A percentile compares a stretch with the other conserved stretches of the same genome.
Conservation (phyloP, 2,113 vertebrate species). For the Nicator chloris region DNA sequence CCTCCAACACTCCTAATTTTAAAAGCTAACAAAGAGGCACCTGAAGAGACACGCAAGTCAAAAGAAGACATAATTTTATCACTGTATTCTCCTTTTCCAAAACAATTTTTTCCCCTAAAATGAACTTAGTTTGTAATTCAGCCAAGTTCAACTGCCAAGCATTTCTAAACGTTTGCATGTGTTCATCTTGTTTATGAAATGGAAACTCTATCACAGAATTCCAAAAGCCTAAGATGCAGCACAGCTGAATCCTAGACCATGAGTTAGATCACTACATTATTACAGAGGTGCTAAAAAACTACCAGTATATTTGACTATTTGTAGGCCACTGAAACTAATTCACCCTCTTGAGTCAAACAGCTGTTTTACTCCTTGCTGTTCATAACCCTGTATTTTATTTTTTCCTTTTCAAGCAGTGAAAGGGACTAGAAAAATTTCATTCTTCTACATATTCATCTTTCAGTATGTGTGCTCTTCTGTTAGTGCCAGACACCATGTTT, state of each 20-base stretch:
- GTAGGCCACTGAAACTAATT: not conserved
- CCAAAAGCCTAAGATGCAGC: constrained; percentile 5
- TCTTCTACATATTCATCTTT: not conserved
- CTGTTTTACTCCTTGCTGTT: not conserved
- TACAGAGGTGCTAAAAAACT: not conserved
- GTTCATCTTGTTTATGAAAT: constrained; percentile 14
- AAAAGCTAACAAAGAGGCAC: not conserved
- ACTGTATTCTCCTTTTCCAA: constrained; percentile 11
- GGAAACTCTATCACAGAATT: not conserved
- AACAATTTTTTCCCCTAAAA: constrained; percentile 47
- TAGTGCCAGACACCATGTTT: not conserved
- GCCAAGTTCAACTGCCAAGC: constrained; percentile 53
- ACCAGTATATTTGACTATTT: not conserved
- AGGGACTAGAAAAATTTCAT: not conserved
- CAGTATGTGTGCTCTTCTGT: not conserved
- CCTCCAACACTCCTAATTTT: not conserved
- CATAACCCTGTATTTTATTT: not conserved
- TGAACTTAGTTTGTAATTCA: constrained; percentile 35
- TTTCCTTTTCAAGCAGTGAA: not conserved
- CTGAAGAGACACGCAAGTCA: not conserved
- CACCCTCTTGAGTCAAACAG: not conserved
- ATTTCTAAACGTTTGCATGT: constrained; percentile 44
- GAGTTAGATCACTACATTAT: not conserved
- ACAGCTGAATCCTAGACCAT: not conserved
- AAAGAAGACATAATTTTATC: constrained; percentile 5